A percentile compares a stretch with the other conserved stretches of the same genome.
phyloP scores from a whole-genome alignment of 2,888 invertebrate genomes.

The Syrista parreyssii region DNA sequence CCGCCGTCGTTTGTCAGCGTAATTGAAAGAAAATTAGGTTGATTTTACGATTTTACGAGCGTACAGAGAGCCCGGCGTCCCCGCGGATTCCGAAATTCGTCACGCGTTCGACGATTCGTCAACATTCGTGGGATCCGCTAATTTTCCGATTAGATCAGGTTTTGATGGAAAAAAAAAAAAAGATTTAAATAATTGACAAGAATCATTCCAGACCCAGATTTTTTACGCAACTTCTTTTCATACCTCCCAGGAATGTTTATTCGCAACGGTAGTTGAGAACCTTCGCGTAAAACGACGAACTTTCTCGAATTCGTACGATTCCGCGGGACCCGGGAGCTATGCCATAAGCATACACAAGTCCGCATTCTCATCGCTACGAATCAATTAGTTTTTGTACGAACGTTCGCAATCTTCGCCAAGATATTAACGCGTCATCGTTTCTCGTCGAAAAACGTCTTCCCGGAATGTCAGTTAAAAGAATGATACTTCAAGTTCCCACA shows the following conservation, averaged over 20 bases:
- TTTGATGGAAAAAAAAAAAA: not conserved
- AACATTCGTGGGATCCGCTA: not conserved
- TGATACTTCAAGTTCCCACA: not conserved
- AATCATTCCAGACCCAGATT: not conserved
- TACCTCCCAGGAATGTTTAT: not conserved
- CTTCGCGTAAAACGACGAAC: not conserved
- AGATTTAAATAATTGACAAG: not conserved
- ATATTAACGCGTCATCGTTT: not conserved
- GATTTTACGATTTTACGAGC: conserved; percentile 21
- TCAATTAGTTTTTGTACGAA: not conserved
- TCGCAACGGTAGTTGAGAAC: not conserved
- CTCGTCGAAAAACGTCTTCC: not conserved
- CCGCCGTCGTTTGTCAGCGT: conserved; percentile 29
- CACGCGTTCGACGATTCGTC: not conserved
- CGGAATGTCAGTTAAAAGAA: not conserved
- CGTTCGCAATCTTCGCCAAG: not conserved
- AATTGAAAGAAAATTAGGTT: conserved; percentile 49
- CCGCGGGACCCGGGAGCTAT: not conserved
- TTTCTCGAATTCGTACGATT: not conserved
- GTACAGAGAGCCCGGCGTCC: not conserved
- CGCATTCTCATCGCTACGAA: not conserved
- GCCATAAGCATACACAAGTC: not conserved
- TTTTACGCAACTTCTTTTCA: not conserved
- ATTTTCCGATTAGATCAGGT: not conserved
- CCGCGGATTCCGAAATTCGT: not conserved